Base-by-base conservation (phyloP, 2,888 invertebrate genomes). In the Kuschelorhynchus macadamiae region DNA sequence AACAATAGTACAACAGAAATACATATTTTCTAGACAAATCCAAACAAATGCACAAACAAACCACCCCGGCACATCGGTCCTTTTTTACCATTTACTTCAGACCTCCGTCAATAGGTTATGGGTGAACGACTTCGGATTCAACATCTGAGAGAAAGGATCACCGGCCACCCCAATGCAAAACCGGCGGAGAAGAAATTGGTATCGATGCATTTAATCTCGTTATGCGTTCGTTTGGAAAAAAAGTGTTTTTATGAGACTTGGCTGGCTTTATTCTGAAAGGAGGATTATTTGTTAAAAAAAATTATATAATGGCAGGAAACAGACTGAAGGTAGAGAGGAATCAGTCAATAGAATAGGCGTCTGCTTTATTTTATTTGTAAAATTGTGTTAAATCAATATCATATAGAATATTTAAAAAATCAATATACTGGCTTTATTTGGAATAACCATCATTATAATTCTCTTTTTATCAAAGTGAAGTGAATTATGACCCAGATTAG, bases 151-250 rank as follows among this genome's bases (percentile, higher is more conserved):
- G 21, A 41, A 47, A 49, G 65, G 57, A 65, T 59, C 57, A 50
- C 36, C 42, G 65, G 52, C 65, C 65, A 65, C 65, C 65, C 65
- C 50, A 63, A 55, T 32, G 46, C 14, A 41, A 42, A 44, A n/a
- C 44, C 39, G 39, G 20, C 21, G 14, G 18, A 47, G 36, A 55
- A 46, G 36, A 25, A 47, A 52, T 44, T 41, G 61, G 30, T 66
- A 60, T 52, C 52, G 57, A 44, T 66, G 66, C 46, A 59, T 42
- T 65, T 60, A 67, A 67, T 67, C 66, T 67, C 20, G 66, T 67
- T 67, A 67, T 49, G 67, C 67, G 53, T 61, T 46, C 55, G 30
- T 30, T 55, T 30, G 67, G 60, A 61, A 67, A 65, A 60, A 65
- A 59, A 52, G 55, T 53, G 17, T 30, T 42, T 66, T 60, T 55